These are phyloP conservation scores for Hydropotes inermis DNA, from an alignment of 2,113 vertebrate species.

Conservation along the genomic window DNA sequence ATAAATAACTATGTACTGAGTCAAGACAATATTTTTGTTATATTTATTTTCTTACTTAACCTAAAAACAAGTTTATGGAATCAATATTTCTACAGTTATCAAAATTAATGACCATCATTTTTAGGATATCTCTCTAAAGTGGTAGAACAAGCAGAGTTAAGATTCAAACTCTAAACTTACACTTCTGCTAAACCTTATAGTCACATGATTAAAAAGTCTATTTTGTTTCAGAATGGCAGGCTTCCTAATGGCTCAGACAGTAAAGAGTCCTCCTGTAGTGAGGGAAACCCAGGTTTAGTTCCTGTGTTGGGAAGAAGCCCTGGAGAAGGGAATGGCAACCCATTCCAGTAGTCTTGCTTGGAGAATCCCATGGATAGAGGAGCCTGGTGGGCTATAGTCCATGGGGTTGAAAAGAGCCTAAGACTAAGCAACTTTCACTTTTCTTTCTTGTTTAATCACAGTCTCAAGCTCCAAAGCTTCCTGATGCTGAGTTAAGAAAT, in stretches of 20 bases:
- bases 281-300: not conserved
- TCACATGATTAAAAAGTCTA: not conserved
- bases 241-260: not conserved
- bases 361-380: not conserved
- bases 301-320: not conserved
- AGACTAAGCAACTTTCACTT: not conserved
- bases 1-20: not conserved
- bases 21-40: not conserved
- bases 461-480: not conserved
- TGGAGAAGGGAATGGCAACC: not conserved
- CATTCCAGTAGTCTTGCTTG: not conserved
- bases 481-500: not conserved
- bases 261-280: not conserved
- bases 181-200: not conserved
- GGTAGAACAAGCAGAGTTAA: not conserved
- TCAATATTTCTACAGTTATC: not conserved
- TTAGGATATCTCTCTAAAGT: not conserved
- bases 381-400: not conserved
- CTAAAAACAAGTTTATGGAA: not conserved
- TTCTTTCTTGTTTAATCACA: not conserved
- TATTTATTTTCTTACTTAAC: not conserved
- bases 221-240: not conserved
- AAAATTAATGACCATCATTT: not conserved
- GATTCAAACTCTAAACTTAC: not conserved
- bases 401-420: fast-evolving